These are phyloP conservation scores for Dreissena polymorpha DNA, from an alignment of 1,140 invertebrate species.

Conservation along the genomic window DNA sequence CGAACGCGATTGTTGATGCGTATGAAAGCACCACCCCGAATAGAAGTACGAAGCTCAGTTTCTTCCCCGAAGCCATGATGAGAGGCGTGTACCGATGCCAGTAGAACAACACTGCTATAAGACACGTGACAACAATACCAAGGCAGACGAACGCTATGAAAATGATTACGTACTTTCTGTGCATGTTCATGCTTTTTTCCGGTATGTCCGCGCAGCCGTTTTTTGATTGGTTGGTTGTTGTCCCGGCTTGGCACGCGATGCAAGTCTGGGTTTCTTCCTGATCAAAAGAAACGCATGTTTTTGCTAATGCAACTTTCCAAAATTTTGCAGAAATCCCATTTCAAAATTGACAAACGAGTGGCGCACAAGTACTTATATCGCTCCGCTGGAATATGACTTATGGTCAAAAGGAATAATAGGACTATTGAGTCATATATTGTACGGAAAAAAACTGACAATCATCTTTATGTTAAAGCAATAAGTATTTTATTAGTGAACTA, in stretches of 20 bases:
- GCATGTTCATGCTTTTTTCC: constrained; percentile 12
- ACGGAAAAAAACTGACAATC: no score
- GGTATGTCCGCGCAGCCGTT: constrained; percentile 42
- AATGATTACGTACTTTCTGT: constrained; percentile 9
- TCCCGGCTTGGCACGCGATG: constrained; percentile 30
- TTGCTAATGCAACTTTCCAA: no score
- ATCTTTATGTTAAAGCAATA: no score
- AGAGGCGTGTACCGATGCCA: constrained; percentile 66
- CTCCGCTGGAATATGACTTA: no score
- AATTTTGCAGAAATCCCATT: no score
- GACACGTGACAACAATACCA: constrained; percentile 78
- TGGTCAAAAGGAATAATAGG: no score
- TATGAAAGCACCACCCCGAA: constrained; percentile 72
- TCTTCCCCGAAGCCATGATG: constrained; percentile 70
- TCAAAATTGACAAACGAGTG: no score
- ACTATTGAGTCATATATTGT: no score
- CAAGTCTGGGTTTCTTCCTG: constrained; percentile 34
- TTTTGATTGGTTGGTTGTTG: constrained; percentile 11
- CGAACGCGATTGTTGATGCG: constrained; percentile 61
- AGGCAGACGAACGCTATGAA: constrained; percentile 82
- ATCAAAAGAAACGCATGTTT: not conserved
- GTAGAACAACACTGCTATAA: constrained; percentile 62
- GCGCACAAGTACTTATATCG: no score
- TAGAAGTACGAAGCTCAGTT: constrained; percentile 69
- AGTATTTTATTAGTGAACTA: no score